A percentile compares a stretch with the other conserved stretches of the same genome.
Evolutionary conservation across 2,888 invertebrate species (phyloP).

Genomic region (Orchesellides sinensis): DNA sequence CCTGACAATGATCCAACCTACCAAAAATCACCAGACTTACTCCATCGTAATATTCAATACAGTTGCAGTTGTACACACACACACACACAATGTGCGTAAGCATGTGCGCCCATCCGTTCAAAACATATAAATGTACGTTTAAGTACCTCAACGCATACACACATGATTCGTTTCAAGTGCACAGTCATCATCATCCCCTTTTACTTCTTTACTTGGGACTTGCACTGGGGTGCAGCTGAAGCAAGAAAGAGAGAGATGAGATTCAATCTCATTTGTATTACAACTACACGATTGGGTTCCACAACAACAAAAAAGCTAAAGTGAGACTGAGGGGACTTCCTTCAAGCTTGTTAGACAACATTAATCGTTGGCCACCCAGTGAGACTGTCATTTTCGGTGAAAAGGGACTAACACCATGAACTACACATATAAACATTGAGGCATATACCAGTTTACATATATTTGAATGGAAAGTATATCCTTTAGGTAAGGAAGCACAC

Average conservation of each 20-base stretch:
- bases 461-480: neutral
- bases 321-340: conserved; percentile 69
- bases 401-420: conserved; percentile 68
- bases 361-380: conserved; percentile 75
- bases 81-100: neutral
- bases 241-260: conserved; percentile 7
- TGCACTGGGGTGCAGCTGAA: conserved; percentile 26
- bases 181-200: neutral
- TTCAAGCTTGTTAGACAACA: conserved; percentile 75
- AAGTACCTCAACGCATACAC: neutral
- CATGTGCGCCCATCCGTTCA: neutral
- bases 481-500: neutral
- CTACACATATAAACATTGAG: conserved; percentile 49
- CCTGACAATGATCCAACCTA: neutral
- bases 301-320: conserved; percentile 17
- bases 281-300: conserved; percentile 56
- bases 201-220: neutral
- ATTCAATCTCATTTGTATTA: conserved; percentile 62
- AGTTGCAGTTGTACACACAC: neutral
- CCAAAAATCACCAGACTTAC: too few relatives aligned
- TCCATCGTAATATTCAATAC: neutral
- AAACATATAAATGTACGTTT: neutral
- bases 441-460: conserved; percentile 4
- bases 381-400: conserved; percentile 74
- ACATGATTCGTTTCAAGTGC: neutral